Evolutionary conservation across 1,140 invertebrate species (phyloP).

Genomic region (Drosophila pseudoobscura): DNA sequence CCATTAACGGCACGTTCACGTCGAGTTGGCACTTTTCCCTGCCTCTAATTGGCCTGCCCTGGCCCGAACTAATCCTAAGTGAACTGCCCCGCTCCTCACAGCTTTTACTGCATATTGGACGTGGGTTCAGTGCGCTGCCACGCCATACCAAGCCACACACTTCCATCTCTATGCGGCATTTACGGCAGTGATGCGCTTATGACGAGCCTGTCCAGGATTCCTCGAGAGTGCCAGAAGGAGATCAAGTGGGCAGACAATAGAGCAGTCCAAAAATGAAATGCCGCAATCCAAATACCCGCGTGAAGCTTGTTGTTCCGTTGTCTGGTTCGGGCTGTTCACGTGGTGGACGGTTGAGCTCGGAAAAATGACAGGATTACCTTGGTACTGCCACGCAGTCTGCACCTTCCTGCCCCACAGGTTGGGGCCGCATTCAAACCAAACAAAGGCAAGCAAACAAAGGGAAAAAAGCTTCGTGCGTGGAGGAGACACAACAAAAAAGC

Average conservation of each 20-base stretch:
- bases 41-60: constrained; percentile 69
- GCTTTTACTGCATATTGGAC: constrained; percentile 73
- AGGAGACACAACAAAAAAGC: constrained; percentile 19
- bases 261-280: constrained; percentile 36
- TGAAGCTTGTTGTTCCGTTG: not conserved
- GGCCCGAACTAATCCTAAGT: constrained; percentile 3
- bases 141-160: not conserved
- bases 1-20: constrained; percentile 62
- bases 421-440: constrained; percentile 7
- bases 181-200: constrained; percentile 70
- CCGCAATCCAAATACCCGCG: constrained; percentile 44
- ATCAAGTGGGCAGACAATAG: too few relatives aligned
- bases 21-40: constrained; percentile 65
- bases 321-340: constrained; percentile 44
- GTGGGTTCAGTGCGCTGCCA: not conserved
- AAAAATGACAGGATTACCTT: constrained; percentile 70
- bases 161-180: constrained; percentile 38
- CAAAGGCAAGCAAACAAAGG: constrained; percentile 46
- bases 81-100: constrained; percentile 14
- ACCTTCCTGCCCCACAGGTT: not conserved
- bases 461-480: not conserved
- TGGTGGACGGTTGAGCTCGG: constrained; percentile 68
- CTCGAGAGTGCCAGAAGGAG: constrained; percentile 1
- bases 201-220: constrained; percentile 33
- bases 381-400: constrained; percentile 30